Conservation (phyloP, 2,113 vertebrate species). For the Tangachromis dhanisi region DNA sequence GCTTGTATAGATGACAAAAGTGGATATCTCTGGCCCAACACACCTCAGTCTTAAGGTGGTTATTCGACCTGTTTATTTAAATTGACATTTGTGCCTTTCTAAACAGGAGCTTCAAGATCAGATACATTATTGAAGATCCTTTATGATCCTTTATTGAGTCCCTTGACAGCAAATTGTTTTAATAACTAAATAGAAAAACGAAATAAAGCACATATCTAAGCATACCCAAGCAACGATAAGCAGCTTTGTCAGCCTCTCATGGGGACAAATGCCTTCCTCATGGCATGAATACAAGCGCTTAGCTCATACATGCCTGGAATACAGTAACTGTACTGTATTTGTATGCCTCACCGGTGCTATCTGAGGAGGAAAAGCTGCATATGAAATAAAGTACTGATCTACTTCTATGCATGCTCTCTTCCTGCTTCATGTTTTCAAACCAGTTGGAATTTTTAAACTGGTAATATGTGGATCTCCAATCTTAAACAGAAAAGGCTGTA, state of each 20-base stretch:
- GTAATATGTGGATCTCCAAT: not conserved
- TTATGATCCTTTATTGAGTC: not conserved
- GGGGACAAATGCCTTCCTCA: constrained; percentile 32
- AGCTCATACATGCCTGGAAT: constrained; percentile 18
- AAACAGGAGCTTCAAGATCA: not conserved
- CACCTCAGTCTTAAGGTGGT: not conserved
- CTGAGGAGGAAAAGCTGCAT: constrained; percentile 18
- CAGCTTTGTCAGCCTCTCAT: not conserved
- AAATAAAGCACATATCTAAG: not conserved
- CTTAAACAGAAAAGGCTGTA: not conserved
- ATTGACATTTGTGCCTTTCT: not conserved
- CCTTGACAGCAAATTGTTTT: not conserved
- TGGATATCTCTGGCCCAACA: constrained; percentile 48
- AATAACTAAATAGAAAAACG: not conserved
- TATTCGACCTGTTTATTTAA: not conserved
- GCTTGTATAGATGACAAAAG: constrained; percentile 67
- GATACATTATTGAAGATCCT: not conserved
- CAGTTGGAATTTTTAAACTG: not conserved
- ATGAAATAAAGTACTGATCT: not conserved
- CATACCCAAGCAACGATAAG: not conserved
- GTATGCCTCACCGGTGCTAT: constrained; percentile 22
- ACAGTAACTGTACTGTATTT: constrained; percentile 30
- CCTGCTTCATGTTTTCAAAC: not conserved
- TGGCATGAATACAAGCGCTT: constrained; percentile 22
- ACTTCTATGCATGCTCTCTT: not conserved